phyloP scores from a whole-genome alignment of 2,888 invertebrate genomes.

The Leptinotarsa juncta region DNA sequence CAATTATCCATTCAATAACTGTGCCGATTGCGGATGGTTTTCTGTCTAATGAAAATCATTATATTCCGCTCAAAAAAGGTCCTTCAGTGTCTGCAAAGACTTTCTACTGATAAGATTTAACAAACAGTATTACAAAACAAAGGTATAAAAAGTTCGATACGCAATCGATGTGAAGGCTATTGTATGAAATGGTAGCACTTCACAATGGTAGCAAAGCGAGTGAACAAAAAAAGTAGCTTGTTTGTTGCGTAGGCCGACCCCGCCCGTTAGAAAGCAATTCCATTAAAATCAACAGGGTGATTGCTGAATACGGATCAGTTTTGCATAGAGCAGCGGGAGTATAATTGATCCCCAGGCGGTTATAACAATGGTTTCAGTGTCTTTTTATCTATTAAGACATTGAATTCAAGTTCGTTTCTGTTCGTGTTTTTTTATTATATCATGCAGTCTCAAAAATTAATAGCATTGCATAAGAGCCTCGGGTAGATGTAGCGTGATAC shows the following conservation, averaged over 20 bases:
- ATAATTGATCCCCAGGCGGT: not conserved
- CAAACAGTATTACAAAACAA: constrained; percentile 45
- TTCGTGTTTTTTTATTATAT: not conserved
- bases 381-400: not conserved
- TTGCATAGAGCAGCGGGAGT: constrained; percentile 15
- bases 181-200: constrained; percentile 57
- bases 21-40: constrained; percentile 13
- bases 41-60: constrained; percentile 15
- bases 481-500: no score
- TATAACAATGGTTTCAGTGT: constrained; percentile 8
- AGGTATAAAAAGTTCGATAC: constrained; percentile 49
- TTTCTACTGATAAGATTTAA: constrained; percentile 46
- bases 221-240: constrained; percentile 56
- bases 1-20: constrained; percentile 3
- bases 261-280: constrained; percentile 61
- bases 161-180: constrained; percentile 54
- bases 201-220: constrained; percentile 52
- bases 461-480: no score
- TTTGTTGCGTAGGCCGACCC: constrained; percentile 60
- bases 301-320: constrained; percentile 38
- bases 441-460: not conserved
- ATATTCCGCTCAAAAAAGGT: constrained; percentile 29
- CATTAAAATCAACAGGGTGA: constrained; percentile 54
- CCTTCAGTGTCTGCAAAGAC: constrained; percentile 36
- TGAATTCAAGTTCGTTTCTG: not conserved